Evolutionary conservation across 2,113 vertebrate species (phyloP).

Genomic region (Narcine bancroftii): DNA sequence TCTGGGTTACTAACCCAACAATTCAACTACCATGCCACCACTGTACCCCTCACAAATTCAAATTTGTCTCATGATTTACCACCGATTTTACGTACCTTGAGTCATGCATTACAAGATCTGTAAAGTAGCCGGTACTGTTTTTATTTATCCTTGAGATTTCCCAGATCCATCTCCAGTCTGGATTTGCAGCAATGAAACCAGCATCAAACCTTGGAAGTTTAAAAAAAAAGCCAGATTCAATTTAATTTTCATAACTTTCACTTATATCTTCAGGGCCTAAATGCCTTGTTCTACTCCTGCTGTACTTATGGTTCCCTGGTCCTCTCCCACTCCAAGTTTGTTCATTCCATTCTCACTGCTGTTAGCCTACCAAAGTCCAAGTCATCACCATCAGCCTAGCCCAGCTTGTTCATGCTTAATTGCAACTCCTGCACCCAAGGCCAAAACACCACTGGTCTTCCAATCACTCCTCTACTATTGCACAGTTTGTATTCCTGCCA

Average conservation of each 20-base stretch:
- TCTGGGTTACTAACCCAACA: too few relatives aligned
- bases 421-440: background rate
- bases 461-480: background rate
- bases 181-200: background rate
- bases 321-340: background rate
- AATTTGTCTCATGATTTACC: background rate
- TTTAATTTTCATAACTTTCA: background rate
- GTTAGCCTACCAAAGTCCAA: background rate
- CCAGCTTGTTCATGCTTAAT: background rate
- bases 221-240: background rate
- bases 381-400: background rate
- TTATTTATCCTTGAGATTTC: background rate
- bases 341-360: background rate
- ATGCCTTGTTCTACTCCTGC: background rate
- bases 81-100: background rate
- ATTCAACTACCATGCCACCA: too few relatives aligned
- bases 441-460: background rate
- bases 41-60: too few relatives aligned
- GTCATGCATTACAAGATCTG: background rate
- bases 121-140: background rate
- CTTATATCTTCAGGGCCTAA: background rate
- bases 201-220: background rate
- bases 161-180: background rate
- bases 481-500: background rate
- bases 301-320: background rate